Base-by-base conservation (phyloP, 2,888 invertebrate species). In the Mythimna loreyi region DNA sequence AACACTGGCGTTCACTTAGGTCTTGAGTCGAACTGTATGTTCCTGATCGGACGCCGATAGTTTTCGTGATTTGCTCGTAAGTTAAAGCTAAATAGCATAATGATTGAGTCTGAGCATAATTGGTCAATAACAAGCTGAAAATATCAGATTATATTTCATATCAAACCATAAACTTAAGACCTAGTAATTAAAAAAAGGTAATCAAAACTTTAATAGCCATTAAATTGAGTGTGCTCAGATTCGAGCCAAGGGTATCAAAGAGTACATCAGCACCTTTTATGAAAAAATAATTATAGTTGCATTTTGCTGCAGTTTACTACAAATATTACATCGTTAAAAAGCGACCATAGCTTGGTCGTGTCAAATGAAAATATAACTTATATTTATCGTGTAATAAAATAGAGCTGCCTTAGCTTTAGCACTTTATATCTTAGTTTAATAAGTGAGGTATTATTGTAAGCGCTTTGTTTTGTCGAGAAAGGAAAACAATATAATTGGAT, bases 361-460 rank as follows among this genome's bases (percentile, higher is more conserved):
- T 64, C 11, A 40, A 72, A 52, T 40, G 28, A 43, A 16, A 50
- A 62, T n/a, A 36, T 30, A 53, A 71, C 13, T 57, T 40, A 57
- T 40, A 72, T 71, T 57, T 45, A 47, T 49, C n/a, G 45, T 30
- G 36, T 57, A 43, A 59, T 70, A 30, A 72, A 47, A 55, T 53
- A 53, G 40, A 13, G 45, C 65, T 53, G 40, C 25, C 30, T 49
- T 49, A 40, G 19, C 23, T 23, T 25, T 16, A 53, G 19, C 30
- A 45, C 23, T 36, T 58, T 52, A 49, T 52, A 43, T 13, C 28
- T 68, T 23, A 13, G 8, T 33, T 43, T 40, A 21, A 61, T 49
- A 61, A 33, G 25, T 16, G 21, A 23, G 47, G 16, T 16, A 23
- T 33, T 50, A 25, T 43, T 40, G 19, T 16, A 16, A 50, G 43